Conservation (phyloP, 2,113 vertebrate genomes). For the Mormyrus iriodes region DNA sequence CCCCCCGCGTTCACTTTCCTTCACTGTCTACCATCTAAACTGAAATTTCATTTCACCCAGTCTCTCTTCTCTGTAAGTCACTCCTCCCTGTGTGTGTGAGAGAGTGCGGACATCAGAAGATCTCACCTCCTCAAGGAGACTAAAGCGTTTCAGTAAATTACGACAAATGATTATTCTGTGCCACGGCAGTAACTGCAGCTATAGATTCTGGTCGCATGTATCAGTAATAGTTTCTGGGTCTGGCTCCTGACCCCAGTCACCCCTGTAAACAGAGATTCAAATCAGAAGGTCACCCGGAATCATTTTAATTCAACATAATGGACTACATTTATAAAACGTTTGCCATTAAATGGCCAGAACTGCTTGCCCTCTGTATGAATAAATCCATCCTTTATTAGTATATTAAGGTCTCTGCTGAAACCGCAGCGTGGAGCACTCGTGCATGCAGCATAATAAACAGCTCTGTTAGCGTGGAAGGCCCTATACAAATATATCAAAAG, state of each 20-base stretch:
- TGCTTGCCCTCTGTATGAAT: constrained; percentile 2
- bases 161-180: neutral
- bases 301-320: neutral
- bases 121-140: neutral
- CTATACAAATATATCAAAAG: neutral
- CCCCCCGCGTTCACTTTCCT: neutral
- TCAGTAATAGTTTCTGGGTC: neutral
- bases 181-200: neutral
- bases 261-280: neutral
- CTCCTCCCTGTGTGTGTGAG: neutral
- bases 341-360: neutral
- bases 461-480: neutral
- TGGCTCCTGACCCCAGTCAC: neutral
- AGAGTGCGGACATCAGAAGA: neutral
- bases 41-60: neutral
- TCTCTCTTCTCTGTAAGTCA: neutral
- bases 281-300: neutral
- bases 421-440: neutral
- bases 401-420: neutral
- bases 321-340: neutral
- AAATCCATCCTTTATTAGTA: constrained; percentile 9
- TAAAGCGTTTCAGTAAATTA: neutral
- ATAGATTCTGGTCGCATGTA: neutral
- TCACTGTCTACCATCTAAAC: neutral
- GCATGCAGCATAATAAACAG: neutral